These are phyloP conservation scores for Brachypalpus laphriformis DNA, from an alignment of 2,888 invertebrate genomes.

Conservation along the genomic window DNA sequence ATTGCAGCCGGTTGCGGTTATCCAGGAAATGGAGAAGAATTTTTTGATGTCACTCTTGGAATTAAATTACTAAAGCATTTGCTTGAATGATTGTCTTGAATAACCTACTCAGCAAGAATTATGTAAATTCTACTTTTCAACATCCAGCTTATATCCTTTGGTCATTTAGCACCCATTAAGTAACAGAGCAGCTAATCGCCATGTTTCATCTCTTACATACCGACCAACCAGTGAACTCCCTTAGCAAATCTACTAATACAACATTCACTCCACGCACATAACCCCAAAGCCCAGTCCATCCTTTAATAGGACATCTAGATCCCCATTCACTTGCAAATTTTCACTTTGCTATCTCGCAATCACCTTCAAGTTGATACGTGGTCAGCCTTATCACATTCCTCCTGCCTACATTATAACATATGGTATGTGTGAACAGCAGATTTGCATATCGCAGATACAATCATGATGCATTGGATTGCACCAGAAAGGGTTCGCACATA, in stretches of 20 bases:
- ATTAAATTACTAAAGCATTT: no score
- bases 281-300: not conserved
- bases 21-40: no score
- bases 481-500: not conserved
- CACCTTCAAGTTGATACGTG: constrained; percentile 52
- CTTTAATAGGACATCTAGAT: constrained; percentile 23
- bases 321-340: constrained; percentile 55
- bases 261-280: constrained; percentile 29
- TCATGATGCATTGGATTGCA: constrained; percentile 66
- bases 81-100: no score
- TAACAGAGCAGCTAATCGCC: not conserved
- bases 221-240: not conserved
- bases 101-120: no score
- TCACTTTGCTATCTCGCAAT: constrained; percentile 56
- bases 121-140: no score
- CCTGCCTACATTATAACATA: constrained; percentile 51
- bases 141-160: not conserved
- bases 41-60: no score
- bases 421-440: constrained; percentile 71
- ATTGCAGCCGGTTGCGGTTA: no score
- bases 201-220: not conserved
- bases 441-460: constrained; percentile 69
- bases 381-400: constrained; percentile 59
- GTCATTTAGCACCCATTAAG: not conserved
- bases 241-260: not conserved